Evolutionary conservation across 2,113 vertebrate genomes (phyloP).

Genomic region (Actenoides hombroni): DNA sequence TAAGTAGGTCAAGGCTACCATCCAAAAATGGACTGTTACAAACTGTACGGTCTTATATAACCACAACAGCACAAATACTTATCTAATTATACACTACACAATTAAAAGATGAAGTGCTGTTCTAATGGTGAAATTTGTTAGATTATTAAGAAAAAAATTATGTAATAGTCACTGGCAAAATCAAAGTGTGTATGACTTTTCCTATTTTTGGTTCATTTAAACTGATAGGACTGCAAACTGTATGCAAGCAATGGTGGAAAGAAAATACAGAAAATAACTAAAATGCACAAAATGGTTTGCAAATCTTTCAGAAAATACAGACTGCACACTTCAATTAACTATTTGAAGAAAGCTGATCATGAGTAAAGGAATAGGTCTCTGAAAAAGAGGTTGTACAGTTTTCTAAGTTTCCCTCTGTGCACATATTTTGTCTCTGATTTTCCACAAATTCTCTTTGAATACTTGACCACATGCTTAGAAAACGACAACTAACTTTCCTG

Average conservation of each 20-base stretch:
- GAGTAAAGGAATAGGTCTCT: background rate
- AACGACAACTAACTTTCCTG: background rate
- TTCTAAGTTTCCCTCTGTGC: background rate
- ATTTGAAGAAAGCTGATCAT: background rate
- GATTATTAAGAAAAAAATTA: background rate
- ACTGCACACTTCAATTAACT: background rate
- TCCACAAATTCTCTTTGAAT: background rate
- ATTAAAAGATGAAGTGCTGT: background rate
- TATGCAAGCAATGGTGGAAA: background rate
- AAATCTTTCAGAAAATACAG: background rate
- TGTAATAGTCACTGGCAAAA: background rate
- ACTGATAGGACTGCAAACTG: background rate
- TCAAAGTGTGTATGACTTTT: background rate
- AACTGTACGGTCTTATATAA: background rate
- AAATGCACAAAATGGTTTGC: background rate
- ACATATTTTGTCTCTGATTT: background rate
- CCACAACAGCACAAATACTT: accelerated
- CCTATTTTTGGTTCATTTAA: background rate
- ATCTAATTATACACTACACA: background rate
- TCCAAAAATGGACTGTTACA: background rate
- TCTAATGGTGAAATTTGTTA: background rate
- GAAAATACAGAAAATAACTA: background rate
- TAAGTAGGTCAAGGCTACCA: background rate
- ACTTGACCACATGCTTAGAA: background rate
- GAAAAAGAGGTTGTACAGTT: background rate